Conservation (phyloP, 2,888 invertebrate genomes). For the Cheilosia impressa region DNA sequence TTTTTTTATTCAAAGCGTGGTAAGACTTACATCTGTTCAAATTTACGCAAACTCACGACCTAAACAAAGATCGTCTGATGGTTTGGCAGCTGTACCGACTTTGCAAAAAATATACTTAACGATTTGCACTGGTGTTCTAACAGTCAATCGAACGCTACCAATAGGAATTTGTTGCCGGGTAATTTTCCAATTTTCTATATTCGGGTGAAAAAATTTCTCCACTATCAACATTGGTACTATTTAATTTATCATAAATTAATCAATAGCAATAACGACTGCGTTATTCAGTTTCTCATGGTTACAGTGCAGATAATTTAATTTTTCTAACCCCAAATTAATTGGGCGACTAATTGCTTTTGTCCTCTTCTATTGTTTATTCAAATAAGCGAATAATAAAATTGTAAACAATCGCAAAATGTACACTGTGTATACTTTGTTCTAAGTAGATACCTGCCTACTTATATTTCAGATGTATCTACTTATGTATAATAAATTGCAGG, state of each 20-base stretch:
- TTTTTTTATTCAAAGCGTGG: no score
- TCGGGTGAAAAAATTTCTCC: background rate
- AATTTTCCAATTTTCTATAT: no score
- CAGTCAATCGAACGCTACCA: no score
- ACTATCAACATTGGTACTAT: background rate
- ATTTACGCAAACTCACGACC: no score
- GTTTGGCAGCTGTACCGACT: no score
- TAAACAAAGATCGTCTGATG: no score
- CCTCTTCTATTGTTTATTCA: slow-evolving; percentile 58
- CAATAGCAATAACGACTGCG: slow-evolving; percentile 11
- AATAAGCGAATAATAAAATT: slow-evolving; percentile 52
- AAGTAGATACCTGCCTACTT: background rate
- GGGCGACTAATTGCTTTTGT: slow-evolving; percentile 37
- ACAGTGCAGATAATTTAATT: background rate
- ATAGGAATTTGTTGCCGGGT: no score
- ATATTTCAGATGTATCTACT: background rate
- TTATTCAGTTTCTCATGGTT: slow-evolving; percentile 5
- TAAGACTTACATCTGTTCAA: no score
- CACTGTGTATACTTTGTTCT: background rate
- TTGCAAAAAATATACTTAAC: no score
- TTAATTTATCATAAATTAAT: background rate
- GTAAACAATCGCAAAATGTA: slow-evolving; percentile 29
- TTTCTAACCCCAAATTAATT: slow-evolving; percentile 12
- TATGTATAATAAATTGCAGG: background rate
- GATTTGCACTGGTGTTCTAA: no score